Evolutionary conservation across 2,797 vertebrate genomes (phyloP).

Genomic region (Sphenopsis melanotis): DNA sequence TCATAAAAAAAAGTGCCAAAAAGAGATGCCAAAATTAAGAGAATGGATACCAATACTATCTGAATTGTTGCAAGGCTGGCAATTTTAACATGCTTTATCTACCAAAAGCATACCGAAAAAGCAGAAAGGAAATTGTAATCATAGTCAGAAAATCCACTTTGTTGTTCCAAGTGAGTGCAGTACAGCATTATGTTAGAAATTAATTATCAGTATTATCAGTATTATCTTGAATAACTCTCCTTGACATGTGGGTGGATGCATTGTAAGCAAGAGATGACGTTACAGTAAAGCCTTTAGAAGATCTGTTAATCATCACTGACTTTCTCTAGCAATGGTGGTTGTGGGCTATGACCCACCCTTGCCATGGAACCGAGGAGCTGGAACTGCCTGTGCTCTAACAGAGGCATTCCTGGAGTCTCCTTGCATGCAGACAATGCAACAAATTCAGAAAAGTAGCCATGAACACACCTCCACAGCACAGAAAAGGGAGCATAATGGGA

Average conservation of each 20-base stretch:
- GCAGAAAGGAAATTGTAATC: background rate
- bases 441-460: background rate
- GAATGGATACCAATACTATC: background rate
- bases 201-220: background rate
- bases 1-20: background rate
- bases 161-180: background rate
- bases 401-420: background rate
- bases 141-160: background rate
- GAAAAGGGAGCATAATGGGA: background rate
- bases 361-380: accelerated
- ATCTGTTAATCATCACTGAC: background rate
- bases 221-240: background rate
- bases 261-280: background rate
- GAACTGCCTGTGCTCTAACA: background rate
- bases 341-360: background rate
- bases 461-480: background rate
- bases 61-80: background rate
- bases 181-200: background rate
- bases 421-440: background rate
- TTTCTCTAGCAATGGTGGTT: background rate
- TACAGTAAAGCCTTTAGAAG: background rate
- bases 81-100: background rate
- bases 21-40: background rate
- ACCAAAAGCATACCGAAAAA: background rate
- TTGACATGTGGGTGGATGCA: background rate